phyloP scores from a whole-genome alignment of 2,113 vertebrate species.

The Pteropus alecto region DNA sequence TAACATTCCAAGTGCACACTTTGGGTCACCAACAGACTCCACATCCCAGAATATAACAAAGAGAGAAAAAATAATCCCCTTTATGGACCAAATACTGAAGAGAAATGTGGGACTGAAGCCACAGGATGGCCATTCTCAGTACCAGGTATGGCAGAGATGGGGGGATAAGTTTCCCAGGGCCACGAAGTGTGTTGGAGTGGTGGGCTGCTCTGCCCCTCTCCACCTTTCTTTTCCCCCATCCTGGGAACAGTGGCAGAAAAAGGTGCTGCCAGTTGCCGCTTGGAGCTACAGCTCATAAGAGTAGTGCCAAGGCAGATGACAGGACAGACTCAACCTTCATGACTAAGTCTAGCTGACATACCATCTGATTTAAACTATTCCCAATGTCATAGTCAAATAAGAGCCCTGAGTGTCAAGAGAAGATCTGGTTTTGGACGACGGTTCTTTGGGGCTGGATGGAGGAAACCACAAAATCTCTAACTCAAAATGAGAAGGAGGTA shows the following conservation, averaged over 20 bases:
- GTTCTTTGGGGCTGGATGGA: neutral
- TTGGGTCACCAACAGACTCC: neutral
- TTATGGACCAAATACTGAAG: neutral
- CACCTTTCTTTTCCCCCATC: neutral
- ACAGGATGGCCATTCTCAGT: neutral
- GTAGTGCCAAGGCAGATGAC: neutral
- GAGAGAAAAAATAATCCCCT: neutral
- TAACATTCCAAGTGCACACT: neutral
- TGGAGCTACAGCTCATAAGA: neutral
- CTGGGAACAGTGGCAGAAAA: neutral
- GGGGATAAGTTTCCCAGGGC: no score
- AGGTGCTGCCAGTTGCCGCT: neutral
- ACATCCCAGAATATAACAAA: neutral
- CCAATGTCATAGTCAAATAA: neutral
- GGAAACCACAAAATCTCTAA: neutral
- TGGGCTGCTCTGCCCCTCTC: accelerated
- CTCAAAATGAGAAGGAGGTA: neutral
- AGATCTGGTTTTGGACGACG: neutral
- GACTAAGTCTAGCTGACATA: neutral
- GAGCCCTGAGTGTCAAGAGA: neutral
- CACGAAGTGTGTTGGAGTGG: neutral
- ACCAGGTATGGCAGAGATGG: neutral
- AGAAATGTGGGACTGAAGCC: neutral
- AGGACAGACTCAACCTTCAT: neutral
- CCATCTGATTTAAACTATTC: neutral